These are phyloP conservation scores for Drosophila quinaria DNA, from an alignment of 2,888 invertebrate species.

Conservation along the genomic window DNA sequence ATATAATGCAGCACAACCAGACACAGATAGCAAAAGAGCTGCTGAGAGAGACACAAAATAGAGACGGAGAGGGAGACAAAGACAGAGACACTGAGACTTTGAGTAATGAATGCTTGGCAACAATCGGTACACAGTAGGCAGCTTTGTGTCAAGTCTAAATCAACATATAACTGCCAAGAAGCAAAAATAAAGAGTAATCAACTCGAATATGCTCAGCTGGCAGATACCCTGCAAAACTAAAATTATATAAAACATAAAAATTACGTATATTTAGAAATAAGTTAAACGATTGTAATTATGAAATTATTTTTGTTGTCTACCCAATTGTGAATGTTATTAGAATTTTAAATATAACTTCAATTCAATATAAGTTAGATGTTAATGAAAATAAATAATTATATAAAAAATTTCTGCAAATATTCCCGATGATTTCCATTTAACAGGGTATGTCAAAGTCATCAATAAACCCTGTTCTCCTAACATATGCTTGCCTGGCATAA, in stretches of 20 bases:
- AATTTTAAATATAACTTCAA: no score
- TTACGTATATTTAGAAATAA: no score
- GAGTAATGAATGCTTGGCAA: conserved; percentile 67
- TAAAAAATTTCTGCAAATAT: neutral
- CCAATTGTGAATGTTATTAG: no score
- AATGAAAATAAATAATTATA: no score
- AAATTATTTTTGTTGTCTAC: no score
- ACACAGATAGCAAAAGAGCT: neutral
- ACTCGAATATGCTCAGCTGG: neutral
- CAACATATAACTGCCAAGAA: conserved; percentile 42
- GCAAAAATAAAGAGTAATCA: neutral
- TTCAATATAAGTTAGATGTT: no score
- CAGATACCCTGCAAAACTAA: neutral
- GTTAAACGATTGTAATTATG: no score
- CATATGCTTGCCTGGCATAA: conserved; percentile 51
- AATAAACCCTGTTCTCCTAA: neutral
- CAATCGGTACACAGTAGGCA: conserved; percentile 16
- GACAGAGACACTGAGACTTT: conserved; percentile 37
- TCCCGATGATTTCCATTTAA: neutral
- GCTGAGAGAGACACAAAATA: neutral
- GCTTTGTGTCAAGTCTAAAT: conserved; percentile 38
- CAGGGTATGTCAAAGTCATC: conserved; percentile 1
- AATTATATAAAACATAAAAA: neutral
- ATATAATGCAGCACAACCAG: conserved; percentile 69
- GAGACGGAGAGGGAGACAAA: conserved; percentile 24